Percentiles rank a stretch among this genome's conserved stretches.
These are phyloP conservation scores for Rousettus madagascariensis DNA, from an alignment of 2,797 vertebrate species.

Conservation along the genomic window DNA sequence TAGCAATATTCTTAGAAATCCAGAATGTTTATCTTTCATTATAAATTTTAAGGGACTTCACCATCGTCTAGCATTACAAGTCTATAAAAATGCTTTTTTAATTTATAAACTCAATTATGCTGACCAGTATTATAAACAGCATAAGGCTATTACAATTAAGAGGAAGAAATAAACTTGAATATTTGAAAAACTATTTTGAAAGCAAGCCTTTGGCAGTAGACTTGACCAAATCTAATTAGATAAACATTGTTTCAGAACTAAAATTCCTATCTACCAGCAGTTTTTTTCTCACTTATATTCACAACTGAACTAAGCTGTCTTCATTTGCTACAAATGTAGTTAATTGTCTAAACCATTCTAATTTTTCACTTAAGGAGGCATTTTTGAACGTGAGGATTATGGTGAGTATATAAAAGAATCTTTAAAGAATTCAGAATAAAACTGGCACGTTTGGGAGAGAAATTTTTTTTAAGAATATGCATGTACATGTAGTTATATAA, in stretches of 20 bases:
- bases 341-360: conserved; percentile 41
- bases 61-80: background rate
- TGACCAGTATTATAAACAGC: background rate
- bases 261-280: conserved; percentile 11
- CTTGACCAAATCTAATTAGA: background rate
- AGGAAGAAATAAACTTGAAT: background rate
- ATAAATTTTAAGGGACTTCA: background rate
- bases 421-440: conserved; percentile 42
- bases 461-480: conserved; percentile 6
- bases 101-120: conserved; percentile 11
- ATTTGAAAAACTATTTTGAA: conserved; percentile 32
- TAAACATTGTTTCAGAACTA: conserved; percentile 28
- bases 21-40: conserved; percentile 45
- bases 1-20: conserved; percentile 14
- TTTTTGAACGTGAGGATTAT: conserved; percentile 49
- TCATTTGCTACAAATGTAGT: background rate
- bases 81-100: conserved; percentile 24
- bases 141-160: conserved; percentile 19
- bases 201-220: background rate
- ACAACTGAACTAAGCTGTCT: background rate
- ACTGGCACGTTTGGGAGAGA: background rate
- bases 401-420: conserved; percentile 33
- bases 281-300: conserved; percentile 6
- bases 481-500: conserved; percentile 29
- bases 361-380: conserved; percentile 5